Conservation (phyloP, 53 echinoderm and acorn worm genomes). For the Hippasteria phrygiana region DNA sequence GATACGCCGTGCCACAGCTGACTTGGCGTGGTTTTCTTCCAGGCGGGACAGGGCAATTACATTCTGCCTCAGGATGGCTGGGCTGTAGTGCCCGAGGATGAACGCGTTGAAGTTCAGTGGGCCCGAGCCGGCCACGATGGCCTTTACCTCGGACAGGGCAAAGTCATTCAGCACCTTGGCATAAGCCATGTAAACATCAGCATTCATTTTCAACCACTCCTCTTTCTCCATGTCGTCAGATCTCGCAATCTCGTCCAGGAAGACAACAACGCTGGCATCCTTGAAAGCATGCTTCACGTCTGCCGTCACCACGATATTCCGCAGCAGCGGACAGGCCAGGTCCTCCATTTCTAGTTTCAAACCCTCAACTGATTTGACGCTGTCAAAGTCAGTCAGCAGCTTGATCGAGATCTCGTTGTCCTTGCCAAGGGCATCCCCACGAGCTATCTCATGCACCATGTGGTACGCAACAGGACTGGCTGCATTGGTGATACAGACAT, state of each 20-base stretch:
- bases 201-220: slow-evolving; percentile 75
- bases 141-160: slow-evolving; percentile 80
- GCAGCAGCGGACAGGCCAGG: slow-evolving; percentile 86
- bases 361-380: slow-evolving; percentile 72
- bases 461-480: slow-evolving; percentile 85
- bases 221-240: slow-evolving; percentile 72
- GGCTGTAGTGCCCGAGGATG: slow-evolving; percentile 80
- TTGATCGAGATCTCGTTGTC: slow-evolving; percentile 76
- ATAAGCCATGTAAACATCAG: slow-evolving; percentile 72
- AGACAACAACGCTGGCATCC: slow-evolving; percentile 77
- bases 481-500: slow-evolving; percentile 93
- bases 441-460: slow-evolving; percentile 87
- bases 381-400: slow-evolving; percentile 74
- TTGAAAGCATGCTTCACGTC: slow-evolving; percentile 81
- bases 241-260: slow-evolving; percentile 85
- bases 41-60: slow-evolving; percentile 84
- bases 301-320: slow-evolving; percentile 73
- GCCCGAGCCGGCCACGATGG: slow-evolving; percentile 87
- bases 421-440: slow-evolving; percentile 87
- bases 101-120: slow-evolving; percentile 91
- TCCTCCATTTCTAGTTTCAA: slow-evolving; percentile 85
- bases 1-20: slow-evolving; percentile 86
- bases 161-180: slow-evolving; percentile 77
- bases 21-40: slow-evolving; percentile 91
- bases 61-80: slow-evolving; percentile 85